A percentile compares a stretch with the other conserved stretches of the same genome.
Evolutionary conservation across 2,888 invertebrate species (phyloP).

Genomic region (Brachyptera putata): DNA sequence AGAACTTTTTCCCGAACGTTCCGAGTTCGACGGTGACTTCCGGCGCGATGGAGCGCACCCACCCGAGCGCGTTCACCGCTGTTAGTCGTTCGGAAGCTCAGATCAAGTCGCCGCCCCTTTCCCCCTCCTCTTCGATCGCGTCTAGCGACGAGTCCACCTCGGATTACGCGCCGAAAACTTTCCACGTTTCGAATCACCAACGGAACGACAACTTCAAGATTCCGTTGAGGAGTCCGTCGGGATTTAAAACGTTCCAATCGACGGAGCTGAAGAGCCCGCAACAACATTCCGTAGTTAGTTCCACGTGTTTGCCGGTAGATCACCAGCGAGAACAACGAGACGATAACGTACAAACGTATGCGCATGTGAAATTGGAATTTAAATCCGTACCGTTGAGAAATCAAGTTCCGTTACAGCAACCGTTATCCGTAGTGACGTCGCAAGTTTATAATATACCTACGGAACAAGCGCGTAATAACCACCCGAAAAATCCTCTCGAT

Average conservation of each 20-base stretch:
- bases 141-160: conserved; percentile 21
- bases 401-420: background rate
- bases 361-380: conserved; percentile 26
- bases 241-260: conserved; percentile 21
- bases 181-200: conserved; percentile 1
- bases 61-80: conserved; percentile 48
- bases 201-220: conserved; percentile 18
- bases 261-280: conserved; percentile 19
- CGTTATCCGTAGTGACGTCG: conserved; percentile 10
- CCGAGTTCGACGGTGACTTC: conserved; percentile 26
- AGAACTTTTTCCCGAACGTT: conserved; percentile 25
- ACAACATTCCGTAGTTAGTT: conserved; percentile 12
- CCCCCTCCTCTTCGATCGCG: conserved; percentile 29
- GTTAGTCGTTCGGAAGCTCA: conserved; percentile 19
- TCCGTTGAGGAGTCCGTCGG: conserved; percentile 7
- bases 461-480: background rate
- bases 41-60: conserved; percentile 33
- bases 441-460: background rate
- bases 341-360: conserved; percentile 5
- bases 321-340: background rate
- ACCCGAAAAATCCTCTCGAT: conserved; percentile 3
- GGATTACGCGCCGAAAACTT: conserved; percentile 21
- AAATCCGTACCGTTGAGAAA: conserved; percentile 21
- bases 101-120: conserved; percentile 24
- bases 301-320: conserved; percentile 2